Conservation (phyloP, 2,113 vertebrate genomes). For the Sisor rabdophorus region DNA sequence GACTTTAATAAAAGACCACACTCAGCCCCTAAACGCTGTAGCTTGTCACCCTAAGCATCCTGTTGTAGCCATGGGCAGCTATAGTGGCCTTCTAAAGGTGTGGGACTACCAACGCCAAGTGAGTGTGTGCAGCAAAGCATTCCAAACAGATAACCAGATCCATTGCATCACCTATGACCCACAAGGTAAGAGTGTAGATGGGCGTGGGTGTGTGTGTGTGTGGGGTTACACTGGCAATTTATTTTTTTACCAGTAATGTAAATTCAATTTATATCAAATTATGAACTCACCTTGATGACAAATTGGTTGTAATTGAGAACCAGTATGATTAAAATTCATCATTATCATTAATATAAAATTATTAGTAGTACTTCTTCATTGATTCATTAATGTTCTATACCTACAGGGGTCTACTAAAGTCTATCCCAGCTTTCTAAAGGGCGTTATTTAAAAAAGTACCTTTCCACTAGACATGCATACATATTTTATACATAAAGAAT, state of each 20-base stretch:
- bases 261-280: background rate
- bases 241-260: background rate
- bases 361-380: too few species aligned
- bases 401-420: too few species aligned
- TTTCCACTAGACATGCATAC: too few species aligned
- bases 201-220: background rate
- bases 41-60: conserved; percentile 80
- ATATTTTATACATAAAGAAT: too few species aligned
- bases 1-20: conserved; percentile 71
- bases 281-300: background rate
- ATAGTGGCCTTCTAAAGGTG: conserved; percentile 76
- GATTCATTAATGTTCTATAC: too few species aligned
- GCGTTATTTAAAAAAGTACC: too few species aligned
- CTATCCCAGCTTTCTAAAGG: too few species aligned
- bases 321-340: background rate
- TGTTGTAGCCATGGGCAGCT: conserved; percentile 72
- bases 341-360: too few species aligned
- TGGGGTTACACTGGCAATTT: background rate
- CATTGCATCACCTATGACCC: conserved; percentile 79
- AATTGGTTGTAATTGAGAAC: background rate
- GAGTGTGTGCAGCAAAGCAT: conserved; percentile 70
- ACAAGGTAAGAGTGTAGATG: conserved; percentile 69
- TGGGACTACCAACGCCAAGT: conserved; percentile 76
- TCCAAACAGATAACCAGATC: conserved; percentile 67
- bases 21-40: conserved; percentile 70